Evolutionary conservation across 2,888 invertebrate species (phyloP), one percentile per base, ranked within the genome.

Genomic region (Hyposoter dolosus): DNA sequence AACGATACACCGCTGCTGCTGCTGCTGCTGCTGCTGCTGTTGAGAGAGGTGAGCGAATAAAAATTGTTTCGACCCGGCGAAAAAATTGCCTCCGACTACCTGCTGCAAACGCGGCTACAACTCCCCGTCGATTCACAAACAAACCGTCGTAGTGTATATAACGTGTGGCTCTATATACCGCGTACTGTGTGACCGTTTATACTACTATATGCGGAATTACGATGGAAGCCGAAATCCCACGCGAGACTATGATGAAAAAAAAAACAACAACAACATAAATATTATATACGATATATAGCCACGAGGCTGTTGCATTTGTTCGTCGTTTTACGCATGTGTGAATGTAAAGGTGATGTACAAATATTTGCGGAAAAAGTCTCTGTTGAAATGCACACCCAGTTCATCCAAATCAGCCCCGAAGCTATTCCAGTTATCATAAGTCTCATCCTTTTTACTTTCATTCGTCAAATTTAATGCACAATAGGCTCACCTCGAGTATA

Each of bases 41-140:
- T 78, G 82, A 69, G 68, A 79, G 78, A 63, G 75, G 63, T 76
- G 79, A 83, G 79, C 72, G 87, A 77, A 88, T 88, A 88, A 88
- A 88, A 88, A 88, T 87, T 88, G 88, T 85, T 88, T 88, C 66
- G 83, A 82, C 77, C 83, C 65, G 75, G 80, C 76, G 80, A 85
- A 87, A 87, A 88, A 88, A 88, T 86, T 84, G 86, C 84, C 86
- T 68, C 72, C 84, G 84, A 82, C 84, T 84, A 84, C 79, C 82
- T 79, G 83, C 83, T 82, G 84, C 83, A 66, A 71, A 71, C 72
- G 66, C 19, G 63, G 80, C 35, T 32, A 72, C 47, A 63, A 43
- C 77, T 72, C 56, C 17, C 47, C 81, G 84, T 86, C 84, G 81
- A 88, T 88, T 83, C 83, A 66, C 74, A 71, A 32, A 81, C 84